These are phyloP conservation scores for Heterodera carotae DNA, from an alignment of 1,140 invertebrate genomes.

Conservation along the genomic window DNA sequence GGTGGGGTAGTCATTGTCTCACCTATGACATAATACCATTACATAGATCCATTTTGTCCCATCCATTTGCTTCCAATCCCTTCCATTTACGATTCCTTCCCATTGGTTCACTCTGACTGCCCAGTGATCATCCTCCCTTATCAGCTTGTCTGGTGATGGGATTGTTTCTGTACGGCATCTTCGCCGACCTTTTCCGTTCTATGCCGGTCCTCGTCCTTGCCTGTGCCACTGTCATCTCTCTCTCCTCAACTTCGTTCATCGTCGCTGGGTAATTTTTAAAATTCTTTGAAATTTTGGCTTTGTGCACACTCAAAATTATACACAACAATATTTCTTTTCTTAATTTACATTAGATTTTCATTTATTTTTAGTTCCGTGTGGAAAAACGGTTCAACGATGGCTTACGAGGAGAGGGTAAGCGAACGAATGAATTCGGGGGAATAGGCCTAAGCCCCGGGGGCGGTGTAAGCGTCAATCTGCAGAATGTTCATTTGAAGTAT, in stretches of 20 bases:
- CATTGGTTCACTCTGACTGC: neutral
- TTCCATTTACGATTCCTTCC: neutral
- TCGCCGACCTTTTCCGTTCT: constrained; percentile 46
- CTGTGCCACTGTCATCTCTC: constrained; percentile 21
- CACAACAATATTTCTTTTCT: too few species aligned
- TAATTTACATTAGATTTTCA: too few species aligned
- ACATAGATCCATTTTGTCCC: neutral
- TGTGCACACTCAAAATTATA: neutral
- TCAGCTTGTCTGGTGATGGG: constrained; percentile 21
- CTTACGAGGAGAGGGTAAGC: constrained; percentile 50
- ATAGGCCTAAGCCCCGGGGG: too few species aligned
- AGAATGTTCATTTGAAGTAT: too few species aligned
- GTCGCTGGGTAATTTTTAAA: constrained; percentile 20
- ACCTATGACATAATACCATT: too few species aligned
- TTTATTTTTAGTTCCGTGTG: constrained; percentile 44
- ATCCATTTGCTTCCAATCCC: neutral
- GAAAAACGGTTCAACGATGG: constrained; percentile 49
- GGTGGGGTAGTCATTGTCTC: too few species aligned
- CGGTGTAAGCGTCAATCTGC: too few species aligned
- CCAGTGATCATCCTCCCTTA: too few species aligned
- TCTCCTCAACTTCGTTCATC: constrained; percentile 35
- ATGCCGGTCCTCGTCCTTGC: constrained; percentile 38
- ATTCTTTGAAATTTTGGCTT: too few species aligned
- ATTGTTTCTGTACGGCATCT: constrained; percentile 41
- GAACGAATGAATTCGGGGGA: neutral